These are phyloP conservation scores for Phasianus colchicus DNA, from an alignment of 2,113 vertebrate species.

Conservation along the genomic window DNA sequence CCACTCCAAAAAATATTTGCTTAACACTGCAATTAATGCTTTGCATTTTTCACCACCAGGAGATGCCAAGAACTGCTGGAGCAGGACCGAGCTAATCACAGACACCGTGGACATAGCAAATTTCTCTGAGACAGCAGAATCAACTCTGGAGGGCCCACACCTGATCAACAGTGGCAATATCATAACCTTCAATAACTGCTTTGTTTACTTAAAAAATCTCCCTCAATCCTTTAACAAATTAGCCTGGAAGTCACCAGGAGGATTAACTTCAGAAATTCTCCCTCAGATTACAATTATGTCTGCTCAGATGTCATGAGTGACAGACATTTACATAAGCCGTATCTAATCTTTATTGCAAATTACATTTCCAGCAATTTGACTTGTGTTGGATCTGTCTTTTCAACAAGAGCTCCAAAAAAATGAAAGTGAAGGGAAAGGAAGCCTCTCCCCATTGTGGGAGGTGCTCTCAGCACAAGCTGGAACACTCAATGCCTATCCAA, in stretches of 20 bases:
- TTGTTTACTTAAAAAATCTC: constrained; percentile 69
- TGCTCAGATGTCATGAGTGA: constrained; percentile 20
- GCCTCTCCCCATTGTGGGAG: rapidly evolving
- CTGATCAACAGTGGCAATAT: constrained; percentile 49
- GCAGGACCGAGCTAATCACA: not conserved
- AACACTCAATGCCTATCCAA: not conserved
- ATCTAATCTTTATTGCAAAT: not conserved
- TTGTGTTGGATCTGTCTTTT: not conserved
- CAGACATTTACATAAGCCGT: constrained; percentile 7
- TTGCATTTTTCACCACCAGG: not conserved
- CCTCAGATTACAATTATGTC: constrained; percentile 4
- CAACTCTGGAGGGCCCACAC: not conserved
- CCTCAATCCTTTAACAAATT: constrained; percentile 69
- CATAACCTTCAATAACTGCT: constrained; percentile 64
- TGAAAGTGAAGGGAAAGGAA: not conserved
- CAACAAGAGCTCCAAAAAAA: not conserved
- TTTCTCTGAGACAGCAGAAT: constrained; percentile 13
- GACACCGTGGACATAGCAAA: not conserved
- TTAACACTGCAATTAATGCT: not conserved
- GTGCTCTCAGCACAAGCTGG: not conserved
- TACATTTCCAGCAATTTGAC: not conserved
- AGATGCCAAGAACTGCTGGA: not conserved
- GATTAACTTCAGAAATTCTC: constrained; percentile 61
- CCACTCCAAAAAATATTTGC: not conserved
- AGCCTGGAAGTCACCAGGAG: constrained; percentile 37